phyloP scores from a whole-genome alignment of 2,113 vertebrate genomes.

The Lophura nycthemera region DNA sequence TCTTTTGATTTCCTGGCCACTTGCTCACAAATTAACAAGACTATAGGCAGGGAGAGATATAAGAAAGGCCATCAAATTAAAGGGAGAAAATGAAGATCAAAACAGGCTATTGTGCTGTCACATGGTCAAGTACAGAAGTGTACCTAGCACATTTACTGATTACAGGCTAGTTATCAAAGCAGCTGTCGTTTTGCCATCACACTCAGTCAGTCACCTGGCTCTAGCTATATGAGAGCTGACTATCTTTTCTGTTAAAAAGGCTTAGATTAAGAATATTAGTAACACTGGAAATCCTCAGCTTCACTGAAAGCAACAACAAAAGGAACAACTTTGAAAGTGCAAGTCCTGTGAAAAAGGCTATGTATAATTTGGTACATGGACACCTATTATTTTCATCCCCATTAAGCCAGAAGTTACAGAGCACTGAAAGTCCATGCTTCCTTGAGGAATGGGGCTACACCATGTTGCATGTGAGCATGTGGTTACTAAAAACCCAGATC shows the following conservation, averaged over 20 bases:
- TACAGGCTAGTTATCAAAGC: constrained; percentile 8
- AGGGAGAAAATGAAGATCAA: constrained; percentile 46
- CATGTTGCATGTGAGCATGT: neutral
- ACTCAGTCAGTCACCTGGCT: neutral
- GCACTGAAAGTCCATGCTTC: neutral
- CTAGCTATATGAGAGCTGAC: neutral
- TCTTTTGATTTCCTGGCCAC: constrained; percentile 50
- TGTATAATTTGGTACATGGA: neutral
- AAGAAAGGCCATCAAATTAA: constrained; percentile 51
- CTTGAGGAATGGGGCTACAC: neutral
- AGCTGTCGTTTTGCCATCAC: neutral
- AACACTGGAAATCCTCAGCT: constrained; percentile 19
- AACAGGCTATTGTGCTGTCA: constrained; percentile 16
- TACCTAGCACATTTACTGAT: constrained; percentile 29
- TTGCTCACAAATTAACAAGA: constrained; percentile 46
- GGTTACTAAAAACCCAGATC: neutral
- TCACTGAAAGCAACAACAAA: constrained; percentile 25
- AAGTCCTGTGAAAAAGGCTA: constrained; percentile 1
- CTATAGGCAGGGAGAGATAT: neutral
- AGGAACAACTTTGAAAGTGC: constrained; percentile 9
- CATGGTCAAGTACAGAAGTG: constrained; percentile 29
- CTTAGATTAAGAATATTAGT: constrained; percentile 29
- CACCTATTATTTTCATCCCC: neutral
- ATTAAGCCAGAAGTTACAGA: neutral
- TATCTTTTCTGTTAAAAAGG: constrained; percentile 12